Conservation (phyloP, 1,140 invertebrate species). For the Rhopalosiphum maidis region DNA sequence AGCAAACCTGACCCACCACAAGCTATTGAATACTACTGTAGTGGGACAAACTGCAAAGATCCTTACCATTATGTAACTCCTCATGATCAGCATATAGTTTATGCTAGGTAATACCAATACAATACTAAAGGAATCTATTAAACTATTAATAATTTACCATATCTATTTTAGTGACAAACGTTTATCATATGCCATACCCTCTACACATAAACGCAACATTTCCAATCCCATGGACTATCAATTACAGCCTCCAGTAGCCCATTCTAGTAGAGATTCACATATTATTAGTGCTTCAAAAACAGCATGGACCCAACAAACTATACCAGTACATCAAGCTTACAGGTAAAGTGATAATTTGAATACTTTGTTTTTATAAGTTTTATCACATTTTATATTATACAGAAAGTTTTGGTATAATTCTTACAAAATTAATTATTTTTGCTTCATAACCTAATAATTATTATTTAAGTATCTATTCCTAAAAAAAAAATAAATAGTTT, state of each 20-base stretch:
- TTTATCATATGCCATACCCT: slow-evolving; percentile 68
- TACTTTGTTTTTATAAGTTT: background rate
- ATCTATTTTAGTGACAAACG: slow-evolving; percentile 66
- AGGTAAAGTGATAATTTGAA: slow-evolving; percentile 63
- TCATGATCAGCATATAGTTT: slow-evolving; percentile 69
- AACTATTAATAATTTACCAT: slow-evolving; percentile 41
- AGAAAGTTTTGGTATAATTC: background rate
- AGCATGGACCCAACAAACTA: slow-evolving; percentile 67
- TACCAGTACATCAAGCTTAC: slow-evolving; percentile 68
- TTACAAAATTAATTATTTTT: background rate
- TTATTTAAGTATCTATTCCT: too few species aligned
- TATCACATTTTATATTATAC: background rate
- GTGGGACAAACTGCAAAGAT: slow-evolving; percentile 66
- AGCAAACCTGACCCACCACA: slow-evolving; percentile 67
- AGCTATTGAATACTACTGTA: slow-evolving; percentile 61
- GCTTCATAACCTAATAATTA: too few species aligned
- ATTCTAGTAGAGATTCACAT: slow-evolving; percentile 67
- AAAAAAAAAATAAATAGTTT: too few species aligned
- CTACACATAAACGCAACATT: slow-evolving; percentile 58
- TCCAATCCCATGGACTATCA: slow-evolving; percentile 59
- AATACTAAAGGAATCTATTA: background rate
- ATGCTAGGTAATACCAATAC: slow-evolving; percentile 61
- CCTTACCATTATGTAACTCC: slow-evolving; percentile 68
- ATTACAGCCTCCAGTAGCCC: slow-evolving; percentile 71
- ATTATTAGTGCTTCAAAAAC: slow-evolving; percentile 62